Conservation (phyloP, 2,888 invertebrate genomes). For the Myopa testacea region DNA sequence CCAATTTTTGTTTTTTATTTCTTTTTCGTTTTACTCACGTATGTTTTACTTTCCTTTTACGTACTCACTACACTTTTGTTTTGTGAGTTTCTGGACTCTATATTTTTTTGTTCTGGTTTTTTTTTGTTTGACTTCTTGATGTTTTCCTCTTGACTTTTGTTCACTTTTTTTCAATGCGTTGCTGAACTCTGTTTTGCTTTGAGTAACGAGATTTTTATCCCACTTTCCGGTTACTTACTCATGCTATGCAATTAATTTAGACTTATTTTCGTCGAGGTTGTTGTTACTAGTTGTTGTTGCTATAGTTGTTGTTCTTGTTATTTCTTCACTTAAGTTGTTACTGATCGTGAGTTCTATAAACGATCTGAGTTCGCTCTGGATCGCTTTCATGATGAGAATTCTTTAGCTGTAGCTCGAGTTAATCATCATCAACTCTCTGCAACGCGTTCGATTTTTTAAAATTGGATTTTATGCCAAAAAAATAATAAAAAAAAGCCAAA, state of each 20-base stretch:
- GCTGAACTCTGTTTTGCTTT: constrained; percentile 5
- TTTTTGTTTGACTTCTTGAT: neutral
- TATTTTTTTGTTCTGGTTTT: neutral
- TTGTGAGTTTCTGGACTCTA: neutral
- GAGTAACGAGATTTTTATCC: constrained; percentile 14
- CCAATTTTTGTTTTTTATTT: too few species aligned
- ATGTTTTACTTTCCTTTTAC: too few species aligned
- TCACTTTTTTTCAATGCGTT: neutral
- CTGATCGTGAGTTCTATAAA: constrained; percentile 15
- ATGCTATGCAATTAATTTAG: constrained; percentile 1
- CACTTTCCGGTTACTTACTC: neutral
- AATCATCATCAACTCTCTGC: constrained; percentile 9
- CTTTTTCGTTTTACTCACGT: too few species aligned
- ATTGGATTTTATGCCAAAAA: neutral
- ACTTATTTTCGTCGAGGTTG: neutral
- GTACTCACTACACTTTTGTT: too few species aligned
- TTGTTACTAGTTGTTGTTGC: neutral
- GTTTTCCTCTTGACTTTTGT: neutral
- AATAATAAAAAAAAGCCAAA: too few species aligned
- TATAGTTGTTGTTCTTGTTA: neutral
- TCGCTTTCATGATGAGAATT: neutral
- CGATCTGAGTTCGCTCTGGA: neutral
- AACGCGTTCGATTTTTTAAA: neutral
- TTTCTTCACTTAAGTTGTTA: constrained; percentile 28
- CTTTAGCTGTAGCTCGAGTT: neutral